Evolutionary conservation across 2,797 vertebrate genomes (phyloP).

Genomic region (Heterohyrax brucei): DNA sequence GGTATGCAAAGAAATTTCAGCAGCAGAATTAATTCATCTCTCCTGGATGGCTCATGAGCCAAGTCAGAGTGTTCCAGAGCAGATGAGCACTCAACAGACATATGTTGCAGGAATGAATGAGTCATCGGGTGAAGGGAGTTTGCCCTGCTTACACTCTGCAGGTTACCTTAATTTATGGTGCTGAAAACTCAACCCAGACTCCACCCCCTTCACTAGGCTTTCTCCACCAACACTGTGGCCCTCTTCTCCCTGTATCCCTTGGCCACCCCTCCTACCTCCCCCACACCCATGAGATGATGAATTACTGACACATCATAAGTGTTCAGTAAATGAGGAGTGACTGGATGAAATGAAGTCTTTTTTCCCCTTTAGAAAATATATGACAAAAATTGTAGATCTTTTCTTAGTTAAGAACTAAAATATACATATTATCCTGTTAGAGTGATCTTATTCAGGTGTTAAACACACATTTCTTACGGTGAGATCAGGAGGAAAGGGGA

Average conservation of each 20-base stretch:
- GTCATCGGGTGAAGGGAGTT: neutral
- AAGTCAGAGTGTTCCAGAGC: neutral
- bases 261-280: neutral
- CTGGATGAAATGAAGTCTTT: neutral
- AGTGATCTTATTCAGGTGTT: neutral
- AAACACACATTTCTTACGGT: neutral
- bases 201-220: neutral
- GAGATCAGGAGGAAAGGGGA: neutral
- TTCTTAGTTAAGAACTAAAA: neutral
- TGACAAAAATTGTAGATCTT: neutral
- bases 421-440: neutral
- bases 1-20: neutral
- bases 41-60: too few species aligned
- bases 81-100: neutral
- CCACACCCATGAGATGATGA: too few species aligned
- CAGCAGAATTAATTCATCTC: neutral
- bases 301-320: neutral
- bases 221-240: neutral
- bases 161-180: neutral
- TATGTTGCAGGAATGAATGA: neutral
- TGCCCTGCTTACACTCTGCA: neutral
- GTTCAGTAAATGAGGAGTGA: accelerated
- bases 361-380: neutral
- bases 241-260: neutral
- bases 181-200: neutral